Evolutionary conservation across 1,140 invertebrate species (phyloP), one percentile per base, ranked within the genome.

Genomic region (Brachionus calyciflorus): DNA sequence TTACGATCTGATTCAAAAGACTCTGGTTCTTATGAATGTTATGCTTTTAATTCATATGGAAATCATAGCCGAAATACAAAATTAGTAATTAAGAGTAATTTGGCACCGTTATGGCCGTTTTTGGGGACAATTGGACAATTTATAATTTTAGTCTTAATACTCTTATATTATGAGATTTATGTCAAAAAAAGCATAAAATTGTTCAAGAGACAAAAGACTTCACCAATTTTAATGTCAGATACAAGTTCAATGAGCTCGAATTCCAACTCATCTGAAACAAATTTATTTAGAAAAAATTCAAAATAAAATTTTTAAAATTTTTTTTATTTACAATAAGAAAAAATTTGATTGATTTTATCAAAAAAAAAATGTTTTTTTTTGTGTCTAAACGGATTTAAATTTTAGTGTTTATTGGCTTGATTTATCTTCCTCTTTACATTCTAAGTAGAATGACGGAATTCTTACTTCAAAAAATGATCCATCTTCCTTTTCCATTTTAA

Each of bases 401-500:
- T 55, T 28, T 60, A 33, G 10, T 33, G 6, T 33, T 7, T 60
- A 30, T 17, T 33, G n/a, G 19, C n/a, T 33, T 55, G 26, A 21
- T 41, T 73, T 73, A 12, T 73, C 69, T 49, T 73, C 69, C 19
- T 73, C 69, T 51, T 73, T 73, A 46, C 69, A 73, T 51, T 73
- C 94, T 53, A 98, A 85, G 3, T 93, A 94, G 84, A 97, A 97
- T 6, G 94, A 93, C 40, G 95, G 95, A 79, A 98, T 97, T 82
- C 93, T 89, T 82, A 94, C 96, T 83, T 97, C 93, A 85, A 98
- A 97, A 0, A 91, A 91, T 81, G 93, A 92, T 0, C 94, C 94
- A 87, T 97, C 94, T 86, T 95, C 92, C 78, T 93, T 88, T 86
- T 97, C 94, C 91, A 98, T 93, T 81, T 93, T 89, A 82, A 96